Evolutionary conservation across 2,797 vertebrate genomes (phyloP), one percentile per base, ranked within the genome.

Genomic region (Acanthurus lineatus): DNA sequence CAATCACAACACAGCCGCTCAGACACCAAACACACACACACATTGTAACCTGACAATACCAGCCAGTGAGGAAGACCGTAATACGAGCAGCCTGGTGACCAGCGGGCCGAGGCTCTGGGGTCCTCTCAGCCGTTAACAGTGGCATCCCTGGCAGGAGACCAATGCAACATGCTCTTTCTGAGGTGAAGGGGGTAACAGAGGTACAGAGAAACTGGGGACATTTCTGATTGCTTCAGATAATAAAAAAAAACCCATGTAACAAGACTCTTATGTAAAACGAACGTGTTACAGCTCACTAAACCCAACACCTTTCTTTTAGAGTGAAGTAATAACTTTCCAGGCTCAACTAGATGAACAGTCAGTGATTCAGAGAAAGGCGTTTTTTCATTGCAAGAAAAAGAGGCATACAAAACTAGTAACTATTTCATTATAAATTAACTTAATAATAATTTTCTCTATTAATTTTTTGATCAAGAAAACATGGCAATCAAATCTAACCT

Each of bases 31-130:
- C 76, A 67, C 73, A 59, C 63, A 76, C 69, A 77, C 74, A 76
- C 63, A 52, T 0, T 42, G 95, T 93, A 95, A 96, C 91, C 83
- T 57, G 93, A 95, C 91, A 86, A 92, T 86, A 77, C 44, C 84
- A 86, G 90, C 81, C 82, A 80, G 83, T 14, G 73, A 81, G 76
- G 82, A 78, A 90, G 77, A 63, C 85, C 86, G 94, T 92, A 95
- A 96, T 73, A 87, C 17, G 94, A 95, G 93, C 69, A 76, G 87
- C 57, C 70, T 49, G 81, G 85, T 72, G 88, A 66, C 81, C 67
- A 63, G 74, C 69, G 83, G 85, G 76, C 79, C 68, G 83, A 84
- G 76, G 82, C 77, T 85, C 76, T 22, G 77, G 64, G 64, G 38
- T 74, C 65, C 80, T 85, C 67, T 89, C 86, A 69, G 90, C 76